Conservation (phyloP, 2,888 invertebrate species). For the Nomada ferruginata region DNA sequence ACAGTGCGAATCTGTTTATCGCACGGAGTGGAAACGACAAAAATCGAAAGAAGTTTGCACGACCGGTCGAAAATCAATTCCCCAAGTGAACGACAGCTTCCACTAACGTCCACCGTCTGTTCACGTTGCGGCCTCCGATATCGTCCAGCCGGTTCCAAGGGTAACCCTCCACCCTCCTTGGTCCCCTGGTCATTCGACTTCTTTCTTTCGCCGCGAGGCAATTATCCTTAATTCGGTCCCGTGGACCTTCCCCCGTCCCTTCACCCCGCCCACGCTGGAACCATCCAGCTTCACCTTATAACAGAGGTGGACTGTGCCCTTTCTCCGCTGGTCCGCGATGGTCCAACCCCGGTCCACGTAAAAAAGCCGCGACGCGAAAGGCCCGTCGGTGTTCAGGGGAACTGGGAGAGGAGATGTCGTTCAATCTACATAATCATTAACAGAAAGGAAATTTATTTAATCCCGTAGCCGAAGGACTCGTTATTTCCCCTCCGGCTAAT, state of each 20-base stretch:
- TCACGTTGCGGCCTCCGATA: slow-evolving; percentile 46
- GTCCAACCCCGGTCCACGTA: slow-evolving; percentile 33
- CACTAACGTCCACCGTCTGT: slow-evolving; percentile 33
- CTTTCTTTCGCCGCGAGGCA: slow-evolving; percentile 69
- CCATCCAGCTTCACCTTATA: neutral
- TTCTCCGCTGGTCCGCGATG: slow-evolving; percentile 7
- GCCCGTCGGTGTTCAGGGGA: neutral
- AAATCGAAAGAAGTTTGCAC: slow-evolving; percentile 19
- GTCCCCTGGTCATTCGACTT: slow-evolving; percentile 6
- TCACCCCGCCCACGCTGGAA: neutral
- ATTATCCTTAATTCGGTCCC: slow-evolving; percentile 78
- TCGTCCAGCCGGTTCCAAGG: slow-evolving; percentile 52
- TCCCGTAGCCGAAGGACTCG: slow-evolving; percentile 77
- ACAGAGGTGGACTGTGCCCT: neutral
- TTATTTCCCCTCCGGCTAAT: slow-evolving; percentile 80
- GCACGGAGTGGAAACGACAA: slow-evolving; percentile 18
- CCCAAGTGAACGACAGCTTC: slow-evolving; percentile 57
- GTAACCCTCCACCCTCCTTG: slow-evolving; percentile 32
- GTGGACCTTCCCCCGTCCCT: slow-evolving; percentile 39
- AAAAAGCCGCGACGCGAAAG: slow-evolving; percentile 57
- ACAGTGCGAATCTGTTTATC: too few relatives aligned
- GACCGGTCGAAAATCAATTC: slow-evolving; percentile 63
- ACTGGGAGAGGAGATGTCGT: slow-evolving; percentile 77
- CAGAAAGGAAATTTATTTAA: slow-evolving; percentile 83
- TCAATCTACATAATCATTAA: slow-evolving; percentile 83